Evolutionary conservation across 1,140 invertebrate species (phyloP).

Genomic region (Melanaphis sacchari): DNA sequence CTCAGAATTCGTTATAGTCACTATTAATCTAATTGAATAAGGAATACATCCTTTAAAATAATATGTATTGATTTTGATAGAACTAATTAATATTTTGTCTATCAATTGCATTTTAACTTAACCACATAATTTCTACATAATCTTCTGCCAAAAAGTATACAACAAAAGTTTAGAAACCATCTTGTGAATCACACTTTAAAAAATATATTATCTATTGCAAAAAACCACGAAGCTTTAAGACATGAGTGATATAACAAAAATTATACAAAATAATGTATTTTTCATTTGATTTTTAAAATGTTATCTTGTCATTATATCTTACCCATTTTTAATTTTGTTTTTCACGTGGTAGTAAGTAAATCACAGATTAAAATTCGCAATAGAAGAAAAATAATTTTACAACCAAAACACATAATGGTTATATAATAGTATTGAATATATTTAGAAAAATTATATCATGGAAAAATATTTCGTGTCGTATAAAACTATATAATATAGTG

Average conservation of each 20-base stretch:
- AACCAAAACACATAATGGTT: not conserved
- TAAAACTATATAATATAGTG: not conserved
- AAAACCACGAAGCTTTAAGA: not conserved
- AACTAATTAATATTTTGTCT: not conserved
- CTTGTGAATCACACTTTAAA: not conserved
- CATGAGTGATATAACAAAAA: not conserved
- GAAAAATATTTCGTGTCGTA: too few species aligned
- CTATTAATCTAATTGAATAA: not conserved
- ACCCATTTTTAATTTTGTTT: constrained; percentile 25
- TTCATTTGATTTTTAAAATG: not conserved
- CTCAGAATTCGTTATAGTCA: not conserved
- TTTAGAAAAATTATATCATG: not conserved
- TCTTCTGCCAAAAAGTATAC: not conserved
- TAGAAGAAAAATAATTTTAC: not conserved
- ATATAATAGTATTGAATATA: not conserved
- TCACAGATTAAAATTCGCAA: not conserved
- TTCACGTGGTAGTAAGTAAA: not conserved
- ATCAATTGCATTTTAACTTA: not conserved
- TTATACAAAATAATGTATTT: not conserved
- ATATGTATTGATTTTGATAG: not conserved
- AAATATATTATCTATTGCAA: not conserved
- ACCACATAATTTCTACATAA: not conserved
- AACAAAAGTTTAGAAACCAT: not conserved
- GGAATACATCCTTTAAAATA: not conserved
- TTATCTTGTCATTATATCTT: not conserved